Percentiles rank a stretch among this genome's conserved stretches.
Conservation (phyloP, 2,888 invertebrate genomes). For the Caenorhabditis japonica region DNA sequence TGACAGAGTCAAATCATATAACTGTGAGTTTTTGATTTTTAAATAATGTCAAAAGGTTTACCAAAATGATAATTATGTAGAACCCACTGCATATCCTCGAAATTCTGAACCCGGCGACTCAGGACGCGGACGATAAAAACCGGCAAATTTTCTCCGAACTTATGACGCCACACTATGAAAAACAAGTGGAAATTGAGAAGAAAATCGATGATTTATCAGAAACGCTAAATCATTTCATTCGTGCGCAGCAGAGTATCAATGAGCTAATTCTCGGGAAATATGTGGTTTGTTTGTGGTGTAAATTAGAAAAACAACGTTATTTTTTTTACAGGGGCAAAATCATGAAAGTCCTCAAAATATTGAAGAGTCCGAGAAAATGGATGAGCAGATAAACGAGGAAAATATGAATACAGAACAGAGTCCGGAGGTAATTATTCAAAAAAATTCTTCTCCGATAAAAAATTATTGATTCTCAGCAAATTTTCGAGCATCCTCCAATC, state of each 20-base stretch:
- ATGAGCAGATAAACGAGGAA: too few species aligned
- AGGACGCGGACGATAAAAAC: constrained; percentile 26
- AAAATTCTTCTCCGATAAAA: too few species aligned
- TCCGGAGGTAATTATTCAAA: too few species aligned
- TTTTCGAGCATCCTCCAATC: constrained; percentile 18
- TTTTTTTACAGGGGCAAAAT: neutral
- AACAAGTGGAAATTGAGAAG: constrained; percentile 43
- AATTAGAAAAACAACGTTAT: too few species aligned
- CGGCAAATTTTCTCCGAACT: constrained; percentile 24
- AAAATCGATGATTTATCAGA: constrained; percentile 27
- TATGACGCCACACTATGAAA: constrained; percentile 44
- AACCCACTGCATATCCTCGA: constrained; percentile 44
- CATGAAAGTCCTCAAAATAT: too few species aligned
- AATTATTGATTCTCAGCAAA: too few species aligned
- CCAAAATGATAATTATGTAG: constrained; percentile 11
- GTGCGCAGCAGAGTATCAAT: constrained; percentile 32
- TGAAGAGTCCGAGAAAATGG: too few species aligned
- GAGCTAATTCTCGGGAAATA: constrained; percentile 22
- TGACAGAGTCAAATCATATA: constrained; percentile 15
- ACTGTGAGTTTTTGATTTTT: constrained; percentile 12
- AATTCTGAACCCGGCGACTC: constrained; percentile 32
- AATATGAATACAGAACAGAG: too few species aligned
- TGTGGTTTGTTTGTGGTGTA: constrained; percentile 24
- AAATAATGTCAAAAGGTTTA: neutral
- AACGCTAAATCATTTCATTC: constrained; percentile 26